A percentile compares a stretch with the other conserved stretches of the same genome.
These are phyloP conservation scores for Macroglossus sobrinus DNA, from an alignment of 2,113 vertebrate species.

Conservation along the genomic window DNA sequence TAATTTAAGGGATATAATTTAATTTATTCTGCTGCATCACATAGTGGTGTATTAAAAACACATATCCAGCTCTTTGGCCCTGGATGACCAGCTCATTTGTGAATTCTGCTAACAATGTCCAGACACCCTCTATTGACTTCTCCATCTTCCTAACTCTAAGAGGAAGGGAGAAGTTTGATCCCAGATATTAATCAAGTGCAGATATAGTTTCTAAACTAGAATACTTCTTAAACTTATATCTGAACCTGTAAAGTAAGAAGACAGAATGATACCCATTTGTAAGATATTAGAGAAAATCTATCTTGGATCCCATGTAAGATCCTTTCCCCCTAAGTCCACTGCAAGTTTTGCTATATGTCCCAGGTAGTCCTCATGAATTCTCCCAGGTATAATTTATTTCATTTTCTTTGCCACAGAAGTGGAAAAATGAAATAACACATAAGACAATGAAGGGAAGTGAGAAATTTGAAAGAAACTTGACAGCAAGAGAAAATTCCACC, in stretches of 20 bases:
- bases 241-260: neutral
- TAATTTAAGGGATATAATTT: conserved; percentile 45
- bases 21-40: conserved; percentile 19
- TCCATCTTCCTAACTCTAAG: neutral
- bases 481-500: neutral
- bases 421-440: neutral
- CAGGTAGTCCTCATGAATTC: neutral
- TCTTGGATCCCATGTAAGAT: neutral
- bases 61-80: neutral
- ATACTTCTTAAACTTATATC: neutral
- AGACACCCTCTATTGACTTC: neutral
- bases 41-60: conserved; percentile 25
- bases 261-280: neutral
- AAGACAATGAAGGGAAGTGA: neutral
- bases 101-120: conserved; percentile 1
- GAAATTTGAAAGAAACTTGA: neutral
- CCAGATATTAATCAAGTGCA: neutral
- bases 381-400: neutral
- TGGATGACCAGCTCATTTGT: conserved; percentile 21
- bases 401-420: neutral
- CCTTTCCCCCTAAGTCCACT: neutral
- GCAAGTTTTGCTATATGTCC: neutral
- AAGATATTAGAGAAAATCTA: neutral
- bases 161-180: neutral
- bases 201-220: neutral